These are phyloP conservation scores for Drosophila paramelanica DNA, from an alignment of 2,888 invertebrate genomes.

Conservation along the genomic window DNA sequence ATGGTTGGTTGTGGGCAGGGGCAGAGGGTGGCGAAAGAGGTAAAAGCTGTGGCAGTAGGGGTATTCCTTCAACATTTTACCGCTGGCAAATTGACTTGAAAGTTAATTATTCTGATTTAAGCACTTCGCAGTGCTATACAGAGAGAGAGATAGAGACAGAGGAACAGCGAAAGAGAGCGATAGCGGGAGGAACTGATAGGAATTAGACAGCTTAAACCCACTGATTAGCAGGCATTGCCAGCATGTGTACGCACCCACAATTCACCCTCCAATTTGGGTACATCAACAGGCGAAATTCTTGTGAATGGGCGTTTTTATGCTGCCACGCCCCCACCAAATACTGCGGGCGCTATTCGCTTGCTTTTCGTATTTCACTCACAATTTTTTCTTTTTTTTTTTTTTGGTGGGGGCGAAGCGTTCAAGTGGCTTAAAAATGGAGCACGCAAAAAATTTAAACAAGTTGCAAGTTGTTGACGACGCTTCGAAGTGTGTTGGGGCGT, in stretches of 20 bases:
- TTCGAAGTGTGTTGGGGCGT: slow-evolving; percentile 36
- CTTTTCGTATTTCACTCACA: slow-evolving; percentile 34
- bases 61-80: slow-evolving; percentile 24
- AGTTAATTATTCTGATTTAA: slow-evolving; percentile 64
- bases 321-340: slow-evolving; percentile 11
- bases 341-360: slow-evolving; percentile 10
- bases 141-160: neutral
- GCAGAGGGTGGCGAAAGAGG: neutral
- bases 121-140: slow-evolving; percentile 18
- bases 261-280: neutral
- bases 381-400: slow-evolving; percentile 14
- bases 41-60: neutral
- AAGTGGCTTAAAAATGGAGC: slow-evolving; percentile 38
- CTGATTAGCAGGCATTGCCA: slow-evolving; percentile 49
- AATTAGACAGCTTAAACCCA: slow-evolving; percentile 29
- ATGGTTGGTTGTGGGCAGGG: neutral
- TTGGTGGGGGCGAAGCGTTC: slow-evolving; percentile 44
- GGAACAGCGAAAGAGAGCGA: neutral
- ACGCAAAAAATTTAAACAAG: slow-evolving; percentile 39
- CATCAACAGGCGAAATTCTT: slow-evolving; percentile 44
- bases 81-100: slow-evolving; percentile 60
- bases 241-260: slow-evolving; percentile 10
- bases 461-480: slow-evolving; percentile 55
- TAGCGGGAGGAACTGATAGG: neutral
- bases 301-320: slow-evolving; percentile 1